phyloP scores from a whole-genome alignment of 92 coral and sea anemone species.

The Parazoanthus darwini region DNA sequence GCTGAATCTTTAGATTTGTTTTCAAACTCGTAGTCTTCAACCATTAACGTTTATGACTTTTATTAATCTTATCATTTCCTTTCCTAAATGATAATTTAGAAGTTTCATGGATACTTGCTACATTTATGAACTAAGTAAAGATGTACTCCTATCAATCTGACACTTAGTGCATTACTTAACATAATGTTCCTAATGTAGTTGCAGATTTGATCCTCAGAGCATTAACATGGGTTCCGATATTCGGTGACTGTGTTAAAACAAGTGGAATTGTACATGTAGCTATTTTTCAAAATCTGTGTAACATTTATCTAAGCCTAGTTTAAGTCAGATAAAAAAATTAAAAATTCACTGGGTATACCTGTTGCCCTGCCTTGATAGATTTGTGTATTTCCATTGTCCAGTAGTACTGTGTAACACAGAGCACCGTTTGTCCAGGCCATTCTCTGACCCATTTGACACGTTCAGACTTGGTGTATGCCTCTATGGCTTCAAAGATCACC shows the following conservation, averaged over 20 bases:
- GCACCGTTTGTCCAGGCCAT: slow-evolving; percentile 98
- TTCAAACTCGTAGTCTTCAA: not conserved
- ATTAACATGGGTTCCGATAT: not conserved
- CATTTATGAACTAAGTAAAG: not conserved
- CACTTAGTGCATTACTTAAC: too few species aligned
- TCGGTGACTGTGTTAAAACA: not conserved
- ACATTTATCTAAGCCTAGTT: too few species aligned
- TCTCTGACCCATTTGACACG: slow-evolving; percentile 93
- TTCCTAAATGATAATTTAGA: too few species aligned
- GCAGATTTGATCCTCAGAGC: not conserved
- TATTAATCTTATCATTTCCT: too few species aligned
- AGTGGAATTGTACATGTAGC: too few species aligned
- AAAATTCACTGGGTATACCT: slow-evolving; percentile 46
- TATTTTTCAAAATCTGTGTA: too few species aligned
- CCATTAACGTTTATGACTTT: too few species aligned
- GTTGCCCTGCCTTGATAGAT: slow-evolving; percentile 84
- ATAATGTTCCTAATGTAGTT: not conserved
- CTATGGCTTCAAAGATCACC: slow-evolving; percentile 94
- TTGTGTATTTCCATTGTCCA: slow-evolving; percentile 96
- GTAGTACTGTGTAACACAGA: slow-evolving; percentile 89
- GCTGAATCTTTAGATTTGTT: not conserved
- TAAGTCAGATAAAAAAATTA: not conserved
- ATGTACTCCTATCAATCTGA: not conserved
- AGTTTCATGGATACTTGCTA: not conserved
- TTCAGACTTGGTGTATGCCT: slow-evolving; percentile 73